These are phyloP conservation scores for Oreotrochilus melanogaster DNA, from an alignment of 2,113 vertebrate genomes.

Conservation along the genomic window DNA sequence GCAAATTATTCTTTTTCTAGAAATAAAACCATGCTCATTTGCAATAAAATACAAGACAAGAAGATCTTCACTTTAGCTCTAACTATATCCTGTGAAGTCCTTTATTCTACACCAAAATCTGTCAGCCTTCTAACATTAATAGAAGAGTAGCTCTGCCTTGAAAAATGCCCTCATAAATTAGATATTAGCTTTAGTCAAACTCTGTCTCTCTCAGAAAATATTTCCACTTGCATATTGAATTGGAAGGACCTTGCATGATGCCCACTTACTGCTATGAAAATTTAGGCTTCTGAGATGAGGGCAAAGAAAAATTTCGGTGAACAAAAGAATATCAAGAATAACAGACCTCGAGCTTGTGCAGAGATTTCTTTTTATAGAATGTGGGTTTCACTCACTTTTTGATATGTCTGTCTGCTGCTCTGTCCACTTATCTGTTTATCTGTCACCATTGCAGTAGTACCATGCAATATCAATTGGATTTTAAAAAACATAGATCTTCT, in stretches of 20 bases:
- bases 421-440: slow-evolving; percentile 45
- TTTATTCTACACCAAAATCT: slow-evolving; percentile 44
- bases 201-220: slow-evolving; percentile 71
- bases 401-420: slow-evolving; percentile 37
- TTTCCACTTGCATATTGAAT: slow-evolving; percentile 67
- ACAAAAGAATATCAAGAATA: slow-evolving; percentile 61
- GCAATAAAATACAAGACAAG: slow-evolving; percentile 15
- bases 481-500: slow-evolving; percentile 81
- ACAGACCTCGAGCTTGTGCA: slow-evolving; percentile 3
- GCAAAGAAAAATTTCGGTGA: slow-evolving; percentile 58
- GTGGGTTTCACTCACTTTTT: slow-evolving; percentile 63
- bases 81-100: slow-evolving; percentile 5
- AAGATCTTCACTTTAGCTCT: slow-evolving; percentile 16
- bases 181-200: slow-evolving; percentile 74
- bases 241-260: slow-evolving; percentile 51
- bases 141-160: slow-evolving; percentile 67
- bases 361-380: slow-evolving; percentile 34
- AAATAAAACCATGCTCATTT: not conserved
- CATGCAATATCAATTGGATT: slow-evolving; percentile 74
- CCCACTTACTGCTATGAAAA: slow-evolving; percentile 62
- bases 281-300: not conserved
- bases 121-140: slow-evolving; percentile 46
- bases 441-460: slow-evolving; percentile 52
- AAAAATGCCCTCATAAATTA: slow-evolving; percentile 77
- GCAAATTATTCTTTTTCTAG: slow-evolving; percentile 30